Percentiles rank a stretch among this genome's conserved stretches.
These are phyloP conservation scores for Noctua janthina DNA, from an alignment of 2,888 invertebrate species.

Conservation along the genomic window DNA sequence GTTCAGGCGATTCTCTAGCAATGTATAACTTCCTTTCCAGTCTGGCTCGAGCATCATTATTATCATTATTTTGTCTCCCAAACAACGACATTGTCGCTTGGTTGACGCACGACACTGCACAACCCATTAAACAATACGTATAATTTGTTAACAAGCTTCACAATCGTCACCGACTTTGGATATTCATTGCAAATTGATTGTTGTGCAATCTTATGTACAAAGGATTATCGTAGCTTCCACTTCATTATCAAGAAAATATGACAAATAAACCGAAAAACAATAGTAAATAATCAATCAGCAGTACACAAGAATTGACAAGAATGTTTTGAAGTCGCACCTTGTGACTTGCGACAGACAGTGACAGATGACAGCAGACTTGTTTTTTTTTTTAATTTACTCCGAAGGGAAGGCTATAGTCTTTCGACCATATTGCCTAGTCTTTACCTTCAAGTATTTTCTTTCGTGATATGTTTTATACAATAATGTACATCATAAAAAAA, in stretches of 20 bases:
- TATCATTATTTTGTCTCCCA: slow-evolving; percentile 78
- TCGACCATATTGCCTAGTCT: no score
- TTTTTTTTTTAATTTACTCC: no score
- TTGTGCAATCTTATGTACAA: slow-evolving; percentile 22
- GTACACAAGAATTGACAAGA: slow-evolving; percentile 8
- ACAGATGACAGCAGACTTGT: slow-evolving; percentile 29
- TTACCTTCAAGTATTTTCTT: no score
- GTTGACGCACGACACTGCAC: slow-evolving; percentile 84
- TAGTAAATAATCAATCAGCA: slow-evolving; percentile 54
- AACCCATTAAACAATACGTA: slow-evolving; percentile 84
- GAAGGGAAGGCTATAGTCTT: no score
- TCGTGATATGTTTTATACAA: no score
- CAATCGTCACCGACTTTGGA: slow-evolving; percentile 72
- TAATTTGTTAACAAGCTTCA: slow-evolving; percentile 57
- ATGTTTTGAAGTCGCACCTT: background rate
- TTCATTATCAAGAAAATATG: slow-evolving; percentile 29
- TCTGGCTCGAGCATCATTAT: slow-evolving; percentile 77
- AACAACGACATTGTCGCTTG: slow-evolving; percentile 86
- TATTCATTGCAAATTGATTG: slow-evolving; percentile 68
- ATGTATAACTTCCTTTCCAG: slow-evolving; percentile 87
- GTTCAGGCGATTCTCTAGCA: slow-evolving; percentile 94
- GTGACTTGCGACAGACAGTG: slow-evolving; percentile 15
- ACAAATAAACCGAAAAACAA: slow-evolving; percentile 52
- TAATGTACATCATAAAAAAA: no score
- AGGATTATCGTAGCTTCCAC: slow-evolving; percentile 35